Conservation (phyloP, 1,140 invertebrate species). For the Brachionus koreanus region DNA sequence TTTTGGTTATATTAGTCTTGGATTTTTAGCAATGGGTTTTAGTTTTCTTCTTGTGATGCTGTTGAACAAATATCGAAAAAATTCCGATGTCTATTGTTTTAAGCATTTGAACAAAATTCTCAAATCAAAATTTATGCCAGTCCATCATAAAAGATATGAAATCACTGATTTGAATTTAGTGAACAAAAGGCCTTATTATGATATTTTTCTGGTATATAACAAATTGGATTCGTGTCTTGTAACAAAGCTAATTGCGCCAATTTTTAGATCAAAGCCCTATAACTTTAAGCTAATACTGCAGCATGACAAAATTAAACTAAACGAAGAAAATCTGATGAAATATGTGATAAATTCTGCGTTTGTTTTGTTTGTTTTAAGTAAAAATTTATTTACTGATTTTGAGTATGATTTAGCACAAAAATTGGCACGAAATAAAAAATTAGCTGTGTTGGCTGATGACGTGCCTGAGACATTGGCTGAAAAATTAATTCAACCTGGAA, state of each 20-base stretch:
- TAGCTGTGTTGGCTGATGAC: constrained; percentile 18
- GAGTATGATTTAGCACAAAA: constrained; percentile 13
- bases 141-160: background rate
- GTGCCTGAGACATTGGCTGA: background rate
- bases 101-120: background rate
- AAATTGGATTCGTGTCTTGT: background rate
- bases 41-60: background rate
- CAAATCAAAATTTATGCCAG: constrained; percentile 5
- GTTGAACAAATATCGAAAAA: background rate
- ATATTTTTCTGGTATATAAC: constrained; percentile 4
- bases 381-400: constrained; percentile 13
- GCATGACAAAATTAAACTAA: background rate
- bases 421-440: background rate
- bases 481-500: constrained; percentile 2
- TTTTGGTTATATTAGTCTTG: background rate
- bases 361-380: constrained; percentile 26
- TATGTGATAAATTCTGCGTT: background rate
- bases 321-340: background rate
- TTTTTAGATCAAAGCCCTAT: constrained; percentile 1
- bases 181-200: background rate
- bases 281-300: background rate
- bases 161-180: background rate
- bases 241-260: constrained; percentile 4
- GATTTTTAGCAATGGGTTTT: background rate
- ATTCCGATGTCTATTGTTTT: background rate